Evolutionary conservation across 2,113 vertebrate genomes (phyloP).

Genomic region (Tetrao urogallus): DNA sequence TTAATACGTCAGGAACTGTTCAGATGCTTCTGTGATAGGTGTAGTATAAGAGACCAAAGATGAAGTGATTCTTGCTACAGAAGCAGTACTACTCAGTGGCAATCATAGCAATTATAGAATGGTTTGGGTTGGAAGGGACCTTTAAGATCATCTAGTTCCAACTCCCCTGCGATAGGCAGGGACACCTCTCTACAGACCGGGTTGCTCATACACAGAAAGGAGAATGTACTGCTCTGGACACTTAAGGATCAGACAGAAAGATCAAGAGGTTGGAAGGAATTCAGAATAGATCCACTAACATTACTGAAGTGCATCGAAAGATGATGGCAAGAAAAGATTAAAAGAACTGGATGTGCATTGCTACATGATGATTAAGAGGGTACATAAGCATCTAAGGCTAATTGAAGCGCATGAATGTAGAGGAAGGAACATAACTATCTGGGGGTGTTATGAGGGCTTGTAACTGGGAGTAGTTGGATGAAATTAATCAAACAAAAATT

Average conservation of each 20-base stretch:
- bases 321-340: slow-evolving; percentile 24
- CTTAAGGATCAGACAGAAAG: slow-evolving; percentile 11
- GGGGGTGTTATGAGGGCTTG: slow-evolving; percentile 43
- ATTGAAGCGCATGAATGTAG: slow-evolving; percentile 50
- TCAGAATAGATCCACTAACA: neutral
- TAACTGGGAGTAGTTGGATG: slow-evolving; percentile 62
- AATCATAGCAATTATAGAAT: too few species aligned
- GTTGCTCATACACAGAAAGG: neutral
- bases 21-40: neutral
- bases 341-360: neutral
- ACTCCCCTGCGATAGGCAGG: too few species aligned
- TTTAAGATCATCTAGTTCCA: too few species aligned
- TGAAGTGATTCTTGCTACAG: neutral
- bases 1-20: neutral
- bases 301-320: neutral
- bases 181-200: too few species aligned
- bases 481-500: slow-evolving; percentile 73
- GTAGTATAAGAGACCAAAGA: neutral
- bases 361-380: slow-evolving; percentile 42
- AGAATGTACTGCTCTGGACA: neutral
- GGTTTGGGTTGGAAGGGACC: too few species aligned
- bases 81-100: neutral
- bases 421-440: slow-evolving; percentile 36
- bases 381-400: neutral
- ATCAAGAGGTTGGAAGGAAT: neutral